Evolutionary conservation across 2,113 vertebrate species (phyloP), one percentile per base, ranked within the genome.

Genomic region (Dromaius novaehollandiae): DNA sequence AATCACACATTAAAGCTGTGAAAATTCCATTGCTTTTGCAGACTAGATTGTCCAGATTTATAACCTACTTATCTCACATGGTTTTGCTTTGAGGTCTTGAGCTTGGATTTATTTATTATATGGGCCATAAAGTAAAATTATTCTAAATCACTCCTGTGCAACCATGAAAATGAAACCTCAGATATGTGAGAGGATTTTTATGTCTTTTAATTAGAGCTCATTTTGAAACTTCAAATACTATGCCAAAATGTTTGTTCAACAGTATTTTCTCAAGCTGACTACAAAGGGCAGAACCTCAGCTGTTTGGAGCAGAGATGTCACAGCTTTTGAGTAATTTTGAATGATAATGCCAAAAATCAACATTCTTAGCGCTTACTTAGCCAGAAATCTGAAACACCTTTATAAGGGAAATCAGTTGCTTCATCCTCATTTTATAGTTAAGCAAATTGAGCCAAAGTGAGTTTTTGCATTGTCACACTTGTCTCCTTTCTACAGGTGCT

Each of bases 111-210:
- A 94, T 97, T 95, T 96, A 96, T 94, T 95, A 93, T 61, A 77
- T 28, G 83, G 60, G 80, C 91, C 82, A 90, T 95, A 93, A 95
- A 97, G 68, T 24, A 84, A 93, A 94, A 93, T 96, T 90, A 92
- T 92, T 84, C 92, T 96, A 95, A 97, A 95, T 95, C 92, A 96
- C 68, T 93, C 85, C 93, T 93, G 48, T 82, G 82, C 95, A 96
- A 96, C 90, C 76, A 93, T 74, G 90, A 88, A 96, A 96, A 91
- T 90, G 88, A 94, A 95, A 95, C 78, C 60, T 96, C 6, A 3
- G 85, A 83, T 75, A 83, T 77, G 60, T 11, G 1, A 78, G 68
- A 83, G 88, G 88, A 95, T 91, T 97, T 96, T 97, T 97, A 92
- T 93, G 89, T 89, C 82, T 96, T 95, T 94, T 95, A 95, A 95